phyloP scores from a whole-genome alignment of 2,888 invertebrate species.

The Nemoura dubitans region DNA sequence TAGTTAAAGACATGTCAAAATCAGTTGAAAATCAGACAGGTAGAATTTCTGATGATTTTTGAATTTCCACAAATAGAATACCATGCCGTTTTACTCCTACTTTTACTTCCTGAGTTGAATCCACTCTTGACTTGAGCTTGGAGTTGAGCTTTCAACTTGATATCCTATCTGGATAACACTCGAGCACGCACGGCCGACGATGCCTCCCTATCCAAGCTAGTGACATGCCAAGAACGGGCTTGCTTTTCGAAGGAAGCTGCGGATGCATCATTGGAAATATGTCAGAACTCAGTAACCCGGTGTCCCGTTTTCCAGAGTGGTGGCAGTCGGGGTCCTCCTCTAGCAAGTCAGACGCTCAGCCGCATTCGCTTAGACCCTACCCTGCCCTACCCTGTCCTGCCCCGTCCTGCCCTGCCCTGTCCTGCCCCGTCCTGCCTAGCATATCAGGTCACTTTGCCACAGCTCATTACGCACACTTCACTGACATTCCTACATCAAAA shows the following conservation, averaged over 20 bases:
- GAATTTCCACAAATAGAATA: neutral
- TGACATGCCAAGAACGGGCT: neutral
- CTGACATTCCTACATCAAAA: neutral
- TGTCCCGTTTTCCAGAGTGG: neutral
- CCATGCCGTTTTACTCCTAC: neutral
- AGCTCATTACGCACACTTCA: neutral
- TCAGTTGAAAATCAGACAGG: constrained; percentile 5
- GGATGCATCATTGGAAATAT: neutral
- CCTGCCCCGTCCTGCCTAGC: too few species aligned
- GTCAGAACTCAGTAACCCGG: neutral
- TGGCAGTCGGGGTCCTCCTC: neutral
- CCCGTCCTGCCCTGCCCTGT: too few species aligned
- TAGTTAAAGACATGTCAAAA: neutral
- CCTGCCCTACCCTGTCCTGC: too few species aligned
- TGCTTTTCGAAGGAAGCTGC: neutral
- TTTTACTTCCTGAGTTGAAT: neutral
- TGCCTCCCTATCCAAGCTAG: neutral
- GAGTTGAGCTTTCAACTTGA: neutral
- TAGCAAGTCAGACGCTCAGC: too few species aligned
- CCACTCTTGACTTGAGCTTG: constrained; percentile 15
- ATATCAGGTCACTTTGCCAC: neutral
- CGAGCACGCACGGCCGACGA: neutral
- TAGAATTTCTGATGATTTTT: constrained; percentile 20
- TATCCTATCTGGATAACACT: constrained; percentile 19
- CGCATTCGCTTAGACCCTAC: too few species aligned